Base-by-base conservation (phyloP, 1,140 invertebrate species). In the Achroia grisella region DNA sequence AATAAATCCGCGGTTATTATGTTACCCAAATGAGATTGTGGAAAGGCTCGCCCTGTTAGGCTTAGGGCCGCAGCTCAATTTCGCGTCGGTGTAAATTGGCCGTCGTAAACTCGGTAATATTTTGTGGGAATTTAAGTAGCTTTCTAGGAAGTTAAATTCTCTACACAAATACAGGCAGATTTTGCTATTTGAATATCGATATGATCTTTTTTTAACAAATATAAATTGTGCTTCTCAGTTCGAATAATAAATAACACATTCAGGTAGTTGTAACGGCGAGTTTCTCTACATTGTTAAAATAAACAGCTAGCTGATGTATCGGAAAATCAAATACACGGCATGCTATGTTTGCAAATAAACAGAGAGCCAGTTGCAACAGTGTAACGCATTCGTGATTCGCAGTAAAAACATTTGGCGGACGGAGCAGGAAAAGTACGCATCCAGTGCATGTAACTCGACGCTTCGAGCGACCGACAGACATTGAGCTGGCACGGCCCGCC, bases 1-100 rank as follows among this genome's bases (percentile, higher is more conserved):
- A 76, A 82, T 80, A 77, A 81, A 76, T 81, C 69, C 69, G 74
- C 69, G 65, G 76, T 78, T 81, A 79, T 80, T 73, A 77, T 80
- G 74, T 77, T 79, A 75, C 72, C 65, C 59, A 75, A 80, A 84
- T 73, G 72, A 80, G 71, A 78, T 81, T 73, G 70, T 63, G 68
- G 66, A 66, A 64, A 69, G 67, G 58, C 63, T 56, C 64, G 64
- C 55, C 53, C 71, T 64, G 56, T 68, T 65, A 64, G 61, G 66
- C 58, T 62, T 52, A 62, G 57, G 60, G 58, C 54, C 55, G 63
- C 66, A 61, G 67, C 67, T 74, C 71, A 72, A 79, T 80, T 79
- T 72, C 61, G 58, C 61, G 59, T 64, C 52, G 63, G 65, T 73
- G 64, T 70, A 71, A 78, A 80, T 76, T 75, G 71, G 54, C 58